phyloP scores from a whole-genome alignment of 2,888 invertebrate species.

The Exephanes ischioxanthus region DNA sequence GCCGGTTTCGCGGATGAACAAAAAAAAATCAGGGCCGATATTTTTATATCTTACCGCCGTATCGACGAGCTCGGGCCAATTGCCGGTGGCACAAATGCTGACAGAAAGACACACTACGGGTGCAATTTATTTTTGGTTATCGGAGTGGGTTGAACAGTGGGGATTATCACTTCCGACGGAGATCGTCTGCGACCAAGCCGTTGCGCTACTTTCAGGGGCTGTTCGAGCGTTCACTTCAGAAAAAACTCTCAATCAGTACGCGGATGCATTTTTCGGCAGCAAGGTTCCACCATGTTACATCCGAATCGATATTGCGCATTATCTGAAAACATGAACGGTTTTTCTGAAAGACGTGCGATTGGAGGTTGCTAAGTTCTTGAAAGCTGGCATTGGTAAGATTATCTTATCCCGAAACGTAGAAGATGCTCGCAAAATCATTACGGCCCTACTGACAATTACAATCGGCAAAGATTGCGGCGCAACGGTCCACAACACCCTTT shows the following conservation, averaged over 20 bases:
- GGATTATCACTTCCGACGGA: slow-evolving; percentile 64
- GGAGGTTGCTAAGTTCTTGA: slow-evolving; percentile 54
- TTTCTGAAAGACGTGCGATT: slow-evolving; percentile 45
- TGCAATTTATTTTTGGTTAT: slow-evolving; percentile 62
- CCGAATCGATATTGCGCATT: slow-evolving; percentile 66
- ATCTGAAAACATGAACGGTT: slow-evolving; percentile 57
- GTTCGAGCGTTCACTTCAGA: slow-evolving; percentile 61
- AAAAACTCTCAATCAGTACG: slow-evolving; percentile 63
- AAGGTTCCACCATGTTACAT: slow-evolving; percentile 59
- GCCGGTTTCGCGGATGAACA: too few relatives aligned
- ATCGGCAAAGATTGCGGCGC: slow-evolving; percentile 31
- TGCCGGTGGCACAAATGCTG: slow-evolving; percentile 67
- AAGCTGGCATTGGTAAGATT: slow-evolving; percentile 55
- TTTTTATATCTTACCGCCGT: too few relatives aligned
- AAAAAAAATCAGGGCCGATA: too few relatives aligned
- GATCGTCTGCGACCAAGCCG: slow-evolving; percentile 60
- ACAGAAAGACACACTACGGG: slow-evolving; percentile 66
- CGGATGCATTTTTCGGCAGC: slow-evolving; percentile 41
- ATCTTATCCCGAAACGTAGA: slow-evolving; percentile 21
- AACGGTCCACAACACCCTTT: slow-evolving; percentile 23
- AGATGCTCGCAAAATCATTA: slow-evolving; percentile 22
- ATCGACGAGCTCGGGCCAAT: slow-evolving; percentile 49
- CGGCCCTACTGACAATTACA: slow-evolving; percentile 46
- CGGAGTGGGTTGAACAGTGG: slow-evolving; percentile 61
- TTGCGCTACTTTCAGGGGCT: slow-evolving; percentile 62